A percentile compares a stretch with the other conserved stretches of the same genome.
Conservation (phyloP, 2,797 vertebrate genomes). For the Sciurus vulgaris region DNA sequence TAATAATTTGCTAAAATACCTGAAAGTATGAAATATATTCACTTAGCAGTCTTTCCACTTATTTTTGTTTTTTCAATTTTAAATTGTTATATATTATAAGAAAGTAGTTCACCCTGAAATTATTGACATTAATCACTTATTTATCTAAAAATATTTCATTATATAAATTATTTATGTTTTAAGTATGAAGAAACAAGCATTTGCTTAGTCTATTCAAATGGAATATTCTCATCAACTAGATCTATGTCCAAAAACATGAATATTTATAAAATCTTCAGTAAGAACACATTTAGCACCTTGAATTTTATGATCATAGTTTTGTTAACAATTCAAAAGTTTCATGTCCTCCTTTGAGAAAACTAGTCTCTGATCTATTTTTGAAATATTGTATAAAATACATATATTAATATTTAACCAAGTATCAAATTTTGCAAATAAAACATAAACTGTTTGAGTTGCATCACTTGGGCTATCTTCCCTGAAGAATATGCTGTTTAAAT, state of each 20-base stretch:
- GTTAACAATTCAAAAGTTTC: slow-evolving; percentile 69
- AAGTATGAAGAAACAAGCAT: background rate
- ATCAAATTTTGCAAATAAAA: slow-evolving; percentile 60
- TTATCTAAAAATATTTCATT: slow-evolving; percentile 35
- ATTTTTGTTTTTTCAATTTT: slow-evolving; percentile 9
- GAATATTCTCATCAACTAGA: slow-evolving; percentile 40
- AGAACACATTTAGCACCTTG: slow-evolving; percentile 39
- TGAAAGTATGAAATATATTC: background rate
- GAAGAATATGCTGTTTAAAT: slow-evolving; percentile 31
- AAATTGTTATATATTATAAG: background rate
- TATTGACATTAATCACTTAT: slow-evolving; percentile 24
- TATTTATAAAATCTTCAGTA: slow-evolving; percentile 65
- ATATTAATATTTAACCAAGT: slow-evolving; percentile 62
- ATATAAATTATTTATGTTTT: slow-evolving; percentile 56
- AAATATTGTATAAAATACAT: slow-evolving; percentile 60
- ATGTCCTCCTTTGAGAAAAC: slow-evolving; percentile 48
- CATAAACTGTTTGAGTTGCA: background rate
- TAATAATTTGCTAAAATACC: slow-evolving; percentile 24
- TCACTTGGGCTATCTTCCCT: background rate
- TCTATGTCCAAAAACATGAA: slow-evolving; percentile 47
- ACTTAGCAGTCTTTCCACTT: background rate
- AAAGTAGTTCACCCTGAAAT: background rate
- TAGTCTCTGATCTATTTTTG: slow-evolving; percentile 56
- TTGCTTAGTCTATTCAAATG: slow-evolving; percentile 56
- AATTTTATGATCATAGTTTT: slow-evolving; percentile 72